Base-by-base conservation (phyloP, 2,888 invertebrate species). In the Acrobasis consociella region DNA sequence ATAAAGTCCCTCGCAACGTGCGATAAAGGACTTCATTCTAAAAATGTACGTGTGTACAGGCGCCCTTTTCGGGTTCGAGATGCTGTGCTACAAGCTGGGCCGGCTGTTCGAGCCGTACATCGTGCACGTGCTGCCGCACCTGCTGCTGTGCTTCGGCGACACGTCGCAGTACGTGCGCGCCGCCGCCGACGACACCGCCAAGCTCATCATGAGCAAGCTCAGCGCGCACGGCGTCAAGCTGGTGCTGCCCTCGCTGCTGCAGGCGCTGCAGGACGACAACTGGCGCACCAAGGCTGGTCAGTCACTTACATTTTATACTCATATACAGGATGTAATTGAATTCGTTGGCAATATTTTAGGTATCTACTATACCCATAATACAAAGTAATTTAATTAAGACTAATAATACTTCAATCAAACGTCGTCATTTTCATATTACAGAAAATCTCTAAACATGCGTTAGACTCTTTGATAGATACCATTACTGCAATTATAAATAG, bases 81-180 rank as follows among this genome's bases (percentile, higher is more conserved):
- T 99, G 95, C 93, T 99, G 53, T 99, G 98, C 87, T 95, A 96
- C 74, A 97, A 97, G 94, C 94, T 99, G 76, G 99, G 99, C 0
- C 96, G 99, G 55, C 93, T 99, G 64, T 99, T 99, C 92, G 99
- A 99, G 90, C 99, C 99, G 0, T 99, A 99, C 92, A 98, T 99
- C 66, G 98, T 99, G 62, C 98, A 99, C 85, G 97, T 99, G 56
- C 93, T 99, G 69, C 99, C 99, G 0, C 97, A 98, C 89, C 94
- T 99, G 76, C 93, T 99, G 70, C 94, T 98, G 69, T 98, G 99
- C 87, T 99, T 99, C 87, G 99, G 99, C 9, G 99, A 99, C 92
- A 94, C 95, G 39, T 99, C 97, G 82, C 97, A 98, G 86, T 97
- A 98, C 89, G 99, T 99, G 63, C 94, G 99, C 76, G 95, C 97